phyloP scores from a whole-genome alignment of 1,140 invertebrate genomes.

The Glossosoma conforme region DNA sequence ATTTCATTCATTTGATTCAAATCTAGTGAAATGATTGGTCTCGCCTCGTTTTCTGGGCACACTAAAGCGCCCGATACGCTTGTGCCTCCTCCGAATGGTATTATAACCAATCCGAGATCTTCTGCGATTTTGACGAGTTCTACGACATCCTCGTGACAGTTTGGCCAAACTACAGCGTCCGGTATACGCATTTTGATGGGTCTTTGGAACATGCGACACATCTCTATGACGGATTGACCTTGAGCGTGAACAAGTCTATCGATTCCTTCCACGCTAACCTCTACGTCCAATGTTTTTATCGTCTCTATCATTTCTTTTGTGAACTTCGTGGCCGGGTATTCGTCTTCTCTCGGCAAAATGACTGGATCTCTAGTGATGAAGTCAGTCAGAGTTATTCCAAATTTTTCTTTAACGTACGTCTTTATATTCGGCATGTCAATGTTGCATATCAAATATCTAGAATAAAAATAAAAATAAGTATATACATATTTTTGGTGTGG shows the following conservation, averaged over 20 bases:
- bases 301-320: slow-evolving; percentile 49
- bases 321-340: slow-evolving; percentile 34
- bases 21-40: slow-evolving; percentile 87
- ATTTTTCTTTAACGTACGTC: slow-evolving; percentile 9
- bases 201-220: too few species aligned
- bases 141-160: slow-evolving; percentile 54
- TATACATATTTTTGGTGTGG: too few species aligned
- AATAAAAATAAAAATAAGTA: too few species aligned
- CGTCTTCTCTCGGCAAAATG: slow-evolving; percentile 19
- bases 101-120: slow-evolving; percentile 63
- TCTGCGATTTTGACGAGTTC: slow-evolving; percentile 56
- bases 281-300: slow-evolving; percentile 46
- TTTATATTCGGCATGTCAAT: slow-evolving; percentile 3
- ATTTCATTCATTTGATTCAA: slow-evolving; percentile 94
- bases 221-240: slow-evolving; percentile 68
- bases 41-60: slow-evolving; percentile 74
- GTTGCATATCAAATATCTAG: slow-evolving; percentile 10
- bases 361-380: neutral
- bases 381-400: slow-evolving; percentile 28
- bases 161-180: slow-evolving; percentile 65
- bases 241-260: slow-evolving; percentile 62
- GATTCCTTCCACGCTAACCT: slow-evolving; percentile 52
- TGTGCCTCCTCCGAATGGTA: slow-evolving; percentile 95
- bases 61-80: slow-evolving; percentile 87
- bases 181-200: slow-evolving; percentile 65